Conservation (phyloP, 2,888 invertebrate genomes). For the Byasa hedistus region DNA sequence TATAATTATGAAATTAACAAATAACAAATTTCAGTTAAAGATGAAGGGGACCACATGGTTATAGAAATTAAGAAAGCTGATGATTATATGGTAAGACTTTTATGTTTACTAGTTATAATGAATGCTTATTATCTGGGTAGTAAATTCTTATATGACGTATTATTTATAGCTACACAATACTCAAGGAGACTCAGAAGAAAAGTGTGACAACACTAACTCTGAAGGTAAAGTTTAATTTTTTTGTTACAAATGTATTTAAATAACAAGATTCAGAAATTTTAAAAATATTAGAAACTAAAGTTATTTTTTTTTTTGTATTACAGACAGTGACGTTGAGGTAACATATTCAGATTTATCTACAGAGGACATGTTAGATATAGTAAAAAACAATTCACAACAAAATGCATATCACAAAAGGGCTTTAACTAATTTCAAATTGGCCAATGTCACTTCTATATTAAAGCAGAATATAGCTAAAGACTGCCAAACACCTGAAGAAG, state of each 20-base stretch:
- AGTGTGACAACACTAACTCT: conserved; percentile 45
- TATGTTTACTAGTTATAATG: background rate
- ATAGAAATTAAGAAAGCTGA: conserved; percentile 69
- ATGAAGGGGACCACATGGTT: conserved; percentile 66
- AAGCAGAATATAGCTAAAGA: background rate
- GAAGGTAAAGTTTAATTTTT: conserved; percentile 43
- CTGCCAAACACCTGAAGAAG: background rate
- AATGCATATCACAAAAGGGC: conserved; percentile 23
- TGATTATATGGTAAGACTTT: conserved; percentile 58
- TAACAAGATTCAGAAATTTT: background rate
- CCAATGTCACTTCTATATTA: background rate
- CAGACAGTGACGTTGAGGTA: conserved; percentile 56
- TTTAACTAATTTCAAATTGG: conserved; percentile 28
- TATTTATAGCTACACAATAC: conserved; percentile 41
- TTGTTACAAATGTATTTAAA: background rate
- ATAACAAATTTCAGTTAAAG: conserved; percentile 60
- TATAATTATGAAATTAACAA: background rate
- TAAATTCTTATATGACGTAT: conserved; percentile 23
- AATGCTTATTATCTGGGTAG: background rate
- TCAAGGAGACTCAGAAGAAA: conserved; percentile 40
- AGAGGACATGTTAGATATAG: conserved; percentile 46
- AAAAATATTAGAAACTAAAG: background rate
- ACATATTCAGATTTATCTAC: conserved; percentile 49
- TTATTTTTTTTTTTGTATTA: conserved; percentile 17
- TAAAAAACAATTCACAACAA: conserved; percentile 36